Evolutionary conservation across 2,888 invertebrate species (phyloP).

Genomic region (Anticlea derivata): DNA sequence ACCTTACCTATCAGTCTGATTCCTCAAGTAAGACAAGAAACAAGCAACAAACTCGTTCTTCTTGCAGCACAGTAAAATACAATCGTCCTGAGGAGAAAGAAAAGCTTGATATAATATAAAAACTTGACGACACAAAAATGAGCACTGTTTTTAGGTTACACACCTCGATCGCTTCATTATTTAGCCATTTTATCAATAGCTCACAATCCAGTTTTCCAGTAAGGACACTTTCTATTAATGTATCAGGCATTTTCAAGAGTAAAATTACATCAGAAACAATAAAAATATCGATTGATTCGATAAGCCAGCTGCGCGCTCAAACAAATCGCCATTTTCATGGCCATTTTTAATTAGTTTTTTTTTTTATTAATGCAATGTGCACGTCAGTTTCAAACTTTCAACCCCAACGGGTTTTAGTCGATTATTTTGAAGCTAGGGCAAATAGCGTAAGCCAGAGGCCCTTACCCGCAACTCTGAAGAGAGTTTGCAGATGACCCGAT

Average conservation of each 20-base stretch:
- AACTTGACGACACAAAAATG: constrained; percentile 6
- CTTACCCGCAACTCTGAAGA: too few species aligned
- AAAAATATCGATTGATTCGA: constrained; percentile 8
- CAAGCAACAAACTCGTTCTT: constrained; percentile 82
- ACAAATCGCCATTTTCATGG: neutral
- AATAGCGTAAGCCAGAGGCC: too few species aligned
- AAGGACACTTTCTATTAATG: constrained; percentile 74
- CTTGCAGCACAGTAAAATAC: constrained; percentile 64
- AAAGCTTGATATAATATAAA: constrained; percentile 32
- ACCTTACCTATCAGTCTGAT: constrained; percentile 79
- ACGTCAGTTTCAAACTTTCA: too few species aligned
- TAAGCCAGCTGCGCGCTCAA: constrained; percentile 9
- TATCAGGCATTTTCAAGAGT: constrained; percentile 66
- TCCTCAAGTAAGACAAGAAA: constrained; percentile 81
- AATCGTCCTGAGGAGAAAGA: constrained; percentile 65
- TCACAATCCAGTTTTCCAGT: constrained; percentile 66
- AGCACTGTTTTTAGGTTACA: constrained; percentile 52
- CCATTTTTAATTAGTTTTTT: constrained; percentile 3
- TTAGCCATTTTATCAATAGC: constrained; percentile 74
- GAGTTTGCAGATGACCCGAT: too few species aligned
- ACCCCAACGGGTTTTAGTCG: neutral
- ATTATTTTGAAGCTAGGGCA: too few species aligned
- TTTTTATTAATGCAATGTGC: neutral
- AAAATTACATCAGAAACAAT: constrained; percentile 9
- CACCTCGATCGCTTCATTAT: constrained; percentile 69